Percentiles rank a stretch among this genome's conserved stretches.
Conservation (phyloP, 2,797 vertebrate species). For the Poliocrania exsul region DNA sequence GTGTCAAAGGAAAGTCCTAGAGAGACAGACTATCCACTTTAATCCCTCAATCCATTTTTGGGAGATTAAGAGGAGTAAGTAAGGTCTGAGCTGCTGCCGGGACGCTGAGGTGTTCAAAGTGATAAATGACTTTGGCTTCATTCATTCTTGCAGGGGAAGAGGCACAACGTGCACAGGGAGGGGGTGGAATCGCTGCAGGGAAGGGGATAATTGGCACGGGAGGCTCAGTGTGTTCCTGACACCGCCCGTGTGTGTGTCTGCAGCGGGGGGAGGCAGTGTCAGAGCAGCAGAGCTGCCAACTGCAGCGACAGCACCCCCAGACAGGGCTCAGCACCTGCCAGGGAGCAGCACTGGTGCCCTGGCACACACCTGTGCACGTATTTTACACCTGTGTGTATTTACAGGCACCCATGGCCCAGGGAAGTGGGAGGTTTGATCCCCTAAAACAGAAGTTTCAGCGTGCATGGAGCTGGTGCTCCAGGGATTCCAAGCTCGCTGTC, state of each 20-base stretch:
- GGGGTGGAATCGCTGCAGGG: background rate
- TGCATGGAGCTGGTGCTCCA: fast-evolving
- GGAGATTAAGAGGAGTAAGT: background rate
- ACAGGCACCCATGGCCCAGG: fast-evolving
- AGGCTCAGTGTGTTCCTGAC: background rate
- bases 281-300: background rate
- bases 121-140: background rate
- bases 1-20: background rate
- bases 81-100: background rate
- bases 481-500: background rate
- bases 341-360: background rate
- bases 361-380: background rate
- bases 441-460: fast-evolving
- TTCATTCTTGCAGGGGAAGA: background rate
- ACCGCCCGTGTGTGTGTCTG: background rate
- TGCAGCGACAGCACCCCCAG: background rate
- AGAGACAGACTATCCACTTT: background rate
- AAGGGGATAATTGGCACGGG: background rate
- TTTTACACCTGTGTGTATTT: fast-evolving
- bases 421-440: background rate
- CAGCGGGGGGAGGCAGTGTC: background rate
- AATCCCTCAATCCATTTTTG: background rate
- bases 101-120: background rate
- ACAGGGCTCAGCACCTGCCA: background rate
- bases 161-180: fast-evolving